Evolutionary conservation across 2,888 invertebrate genomes (phyloP).

Genomic region (Himalopsyche kuldschensis): DNA sequence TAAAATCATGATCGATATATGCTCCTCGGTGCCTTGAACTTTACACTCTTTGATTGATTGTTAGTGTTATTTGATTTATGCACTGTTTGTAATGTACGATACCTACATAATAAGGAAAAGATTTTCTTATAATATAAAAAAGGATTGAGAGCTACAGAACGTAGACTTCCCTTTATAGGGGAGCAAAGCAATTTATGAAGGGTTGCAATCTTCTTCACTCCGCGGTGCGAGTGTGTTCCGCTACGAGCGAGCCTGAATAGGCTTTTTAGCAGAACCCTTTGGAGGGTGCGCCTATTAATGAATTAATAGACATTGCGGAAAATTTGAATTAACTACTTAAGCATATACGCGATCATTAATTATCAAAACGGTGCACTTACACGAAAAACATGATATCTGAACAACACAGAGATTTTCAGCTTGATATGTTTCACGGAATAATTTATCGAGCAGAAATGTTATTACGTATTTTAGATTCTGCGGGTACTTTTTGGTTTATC

Average conservation of each 20-base stretch:
- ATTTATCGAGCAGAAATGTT: background rate
- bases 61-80: no score
- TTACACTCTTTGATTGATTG: no score
- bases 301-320: background rate
- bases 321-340: background rate
- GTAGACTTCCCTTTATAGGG: background rate
- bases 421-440: background rate
- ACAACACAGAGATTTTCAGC: background rate
- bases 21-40: no score
- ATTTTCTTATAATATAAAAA: background rate
- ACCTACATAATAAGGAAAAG: no score
- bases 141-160: background rate
- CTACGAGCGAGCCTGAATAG: slow-evolving; percentile 1
- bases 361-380: background rate
- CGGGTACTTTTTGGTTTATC: no score
- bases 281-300: background rate
- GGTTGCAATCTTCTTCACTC: slow-evolving; percentile 7
- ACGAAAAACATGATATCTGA: background rate
- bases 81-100: no score
- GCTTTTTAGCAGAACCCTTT: slow-evolving; percentile 18
- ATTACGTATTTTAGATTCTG: no score
- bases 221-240: background rate
- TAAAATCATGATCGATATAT: no score
- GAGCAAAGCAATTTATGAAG: slow-evolving; percentile 13
- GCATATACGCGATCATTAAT: background rate